Conservation (phyloP, 2,113 vertebrate genomes). For the Acanthisitta chloris region DNA sequence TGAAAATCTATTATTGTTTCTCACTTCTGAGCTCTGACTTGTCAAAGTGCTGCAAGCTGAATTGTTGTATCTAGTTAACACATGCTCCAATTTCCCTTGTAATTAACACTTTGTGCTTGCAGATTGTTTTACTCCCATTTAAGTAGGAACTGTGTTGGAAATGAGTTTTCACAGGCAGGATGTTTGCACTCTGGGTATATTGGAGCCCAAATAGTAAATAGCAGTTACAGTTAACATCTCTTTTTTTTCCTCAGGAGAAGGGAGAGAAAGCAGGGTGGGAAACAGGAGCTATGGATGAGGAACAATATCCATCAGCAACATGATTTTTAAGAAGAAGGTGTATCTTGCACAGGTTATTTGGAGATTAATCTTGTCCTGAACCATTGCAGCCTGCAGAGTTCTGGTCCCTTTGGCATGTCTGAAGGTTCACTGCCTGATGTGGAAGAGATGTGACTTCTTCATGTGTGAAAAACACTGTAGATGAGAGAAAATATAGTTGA, state of each 20-base stretch:
- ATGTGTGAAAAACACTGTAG: not conserved
- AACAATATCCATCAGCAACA: not conserved
- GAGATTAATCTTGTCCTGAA: not conserved
- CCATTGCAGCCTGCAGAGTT: not conserved
- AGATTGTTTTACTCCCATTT: not conserved
- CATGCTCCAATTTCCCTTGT: constrained; percentile 28
- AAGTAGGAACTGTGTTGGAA: not conserved
- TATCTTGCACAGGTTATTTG: not conserved
- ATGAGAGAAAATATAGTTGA: not conserved
- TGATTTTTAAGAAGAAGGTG: not conserved
- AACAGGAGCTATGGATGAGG: not conserved
- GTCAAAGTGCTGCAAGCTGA: constrained; percentile 41
- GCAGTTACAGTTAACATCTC: not conserved
- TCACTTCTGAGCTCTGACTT: constrained; percentile 20
- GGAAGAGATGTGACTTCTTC: not conserved
- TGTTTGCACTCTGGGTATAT: not conserved
- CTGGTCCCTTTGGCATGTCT: not conserved
- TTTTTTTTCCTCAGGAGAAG: not conserved
- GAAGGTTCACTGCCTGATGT: not conserved
- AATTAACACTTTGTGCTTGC: constrained; percentile 45
- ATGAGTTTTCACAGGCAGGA: not conserved
- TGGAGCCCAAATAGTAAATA: not conserved
- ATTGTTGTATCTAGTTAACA: constrained; percentile 56
- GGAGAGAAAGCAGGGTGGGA: not conserved
- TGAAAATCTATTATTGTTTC: constrained; percentile 43